These are phyloP conservation scores for Phortica variegata DNA, from an alignment of 1,140 invertebrate genomes.

Conservation along the genomic window DNA sequence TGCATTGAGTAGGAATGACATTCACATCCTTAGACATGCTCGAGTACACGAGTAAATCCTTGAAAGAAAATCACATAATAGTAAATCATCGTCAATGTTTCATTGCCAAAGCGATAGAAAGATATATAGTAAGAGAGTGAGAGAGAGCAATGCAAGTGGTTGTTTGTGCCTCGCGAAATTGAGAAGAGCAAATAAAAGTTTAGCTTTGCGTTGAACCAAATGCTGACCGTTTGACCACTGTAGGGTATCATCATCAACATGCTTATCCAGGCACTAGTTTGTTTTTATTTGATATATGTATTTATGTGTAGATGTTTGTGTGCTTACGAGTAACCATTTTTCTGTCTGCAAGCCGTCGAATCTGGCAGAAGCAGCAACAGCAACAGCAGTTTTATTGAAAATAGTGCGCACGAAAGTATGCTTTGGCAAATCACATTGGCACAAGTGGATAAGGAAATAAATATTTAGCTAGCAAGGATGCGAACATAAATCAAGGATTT, in stretches of 20 bases:
- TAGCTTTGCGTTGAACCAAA: too few species aligned
- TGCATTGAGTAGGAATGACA: not conserved
- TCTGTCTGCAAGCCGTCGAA: too few species aligned
- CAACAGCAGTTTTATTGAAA: conserved; percentile 3
- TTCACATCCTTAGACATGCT: conserved; percentile 33
- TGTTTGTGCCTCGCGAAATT: too few species aligned
- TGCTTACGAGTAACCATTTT: conserved; percentile 8
- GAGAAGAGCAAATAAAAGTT: too few species aligned
- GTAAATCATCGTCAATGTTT: conserved; percentile 53
- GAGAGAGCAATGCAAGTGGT: too few species aligned
- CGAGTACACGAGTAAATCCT: conserved; percentile 50
- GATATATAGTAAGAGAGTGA: too few species aligned
- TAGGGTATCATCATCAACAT: too few species aligned
- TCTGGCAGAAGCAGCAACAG: conserved; percentile 3
- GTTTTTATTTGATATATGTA: conserved; percentile 41
- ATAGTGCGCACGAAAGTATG: not conserved
- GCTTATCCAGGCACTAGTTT: conserved; percentile 28
- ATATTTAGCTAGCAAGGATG: conserved; percentile 51
- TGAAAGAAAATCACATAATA: conserved; percentile 44
- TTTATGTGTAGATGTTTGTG: conserved; percentile 4
- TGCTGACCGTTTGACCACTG: too few species aligned
- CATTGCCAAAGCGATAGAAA: too few species aligned
- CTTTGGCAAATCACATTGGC: conserved; percentile 40
- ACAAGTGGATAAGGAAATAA: conserved; percentile 56
- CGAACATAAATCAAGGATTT: conserved; percentile 56